Evolutionary conservation across 2,113 vertebrate genomes (phyloP).

Genomic region (Phalacrocorax carbo): DNA sequence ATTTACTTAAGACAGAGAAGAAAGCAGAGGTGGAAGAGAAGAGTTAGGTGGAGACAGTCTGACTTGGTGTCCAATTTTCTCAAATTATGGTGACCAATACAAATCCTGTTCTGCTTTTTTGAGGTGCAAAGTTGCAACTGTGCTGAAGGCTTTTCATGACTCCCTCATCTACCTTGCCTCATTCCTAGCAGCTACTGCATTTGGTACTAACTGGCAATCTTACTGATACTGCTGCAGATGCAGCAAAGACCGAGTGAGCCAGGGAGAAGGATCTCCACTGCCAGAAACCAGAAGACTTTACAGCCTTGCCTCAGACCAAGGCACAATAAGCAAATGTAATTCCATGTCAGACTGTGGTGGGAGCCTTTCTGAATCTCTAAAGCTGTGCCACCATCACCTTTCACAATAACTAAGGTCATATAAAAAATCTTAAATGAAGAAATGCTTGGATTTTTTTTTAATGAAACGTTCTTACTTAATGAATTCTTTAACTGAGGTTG

Average conservation of each 20-base stretch:
- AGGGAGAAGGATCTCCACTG: background rate
- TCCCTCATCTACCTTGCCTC: background rate
- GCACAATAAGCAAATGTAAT: background rate
- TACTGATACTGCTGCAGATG: background rate
- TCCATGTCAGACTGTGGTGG: fast-evolving
- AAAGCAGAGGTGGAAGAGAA: background rate
- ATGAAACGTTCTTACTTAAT: background rate
- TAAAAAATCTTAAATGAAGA: background rate
- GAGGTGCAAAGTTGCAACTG: background rate
- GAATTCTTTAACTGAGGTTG: background rate
- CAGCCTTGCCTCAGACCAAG: background rate
- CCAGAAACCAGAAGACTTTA: background rate
- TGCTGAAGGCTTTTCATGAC: background rate
- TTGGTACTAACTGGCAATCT: background rate
- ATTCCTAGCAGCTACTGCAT: background rate
- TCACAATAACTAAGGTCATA: background rate
- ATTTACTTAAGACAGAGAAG: background rate
- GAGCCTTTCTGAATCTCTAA: background rate
- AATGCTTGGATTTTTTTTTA: background rate
- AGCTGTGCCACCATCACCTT: background rate
- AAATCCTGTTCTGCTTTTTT: background rate
- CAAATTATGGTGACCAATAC: background rate
- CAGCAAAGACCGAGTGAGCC: background rate
- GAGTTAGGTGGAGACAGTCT: background rate
- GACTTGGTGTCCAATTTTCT: background rate